Conservation (phyloP, 2,113 vertebrate species). For the Notothenia rossii region DNA sequence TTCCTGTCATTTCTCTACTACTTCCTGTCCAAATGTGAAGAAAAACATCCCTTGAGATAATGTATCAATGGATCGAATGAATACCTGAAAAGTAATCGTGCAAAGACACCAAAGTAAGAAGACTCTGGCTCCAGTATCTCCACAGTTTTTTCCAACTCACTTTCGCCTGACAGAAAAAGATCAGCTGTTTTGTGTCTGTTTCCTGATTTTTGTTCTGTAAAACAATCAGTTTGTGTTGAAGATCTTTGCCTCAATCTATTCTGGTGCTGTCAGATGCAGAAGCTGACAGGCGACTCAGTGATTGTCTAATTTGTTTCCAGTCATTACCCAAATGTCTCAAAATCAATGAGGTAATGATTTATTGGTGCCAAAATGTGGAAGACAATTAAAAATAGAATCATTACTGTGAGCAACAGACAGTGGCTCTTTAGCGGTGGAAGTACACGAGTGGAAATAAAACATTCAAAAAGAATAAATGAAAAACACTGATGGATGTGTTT, state of each 20-base stretch:
- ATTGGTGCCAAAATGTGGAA: conserved; percentile 46
- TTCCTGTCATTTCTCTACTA: neutral
- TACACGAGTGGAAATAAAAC: neutral
- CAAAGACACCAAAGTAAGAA: neutral
- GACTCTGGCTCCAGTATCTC: neutral
- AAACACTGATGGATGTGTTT: conserved; percentile 22
- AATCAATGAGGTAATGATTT: conserved; percentile 65
- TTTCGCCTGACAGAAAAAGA: neutral
- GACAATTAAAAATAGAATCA: conserved; percentile 50
- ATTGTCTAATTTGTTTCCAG: conserved; percentile 59
- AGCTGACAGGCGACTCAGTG: conserved; percentile 27
- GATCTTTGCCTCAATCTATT: conserved; percentile 3
- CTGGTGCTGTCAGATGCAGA: neutral
- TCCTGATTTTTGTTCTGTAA: neutral
- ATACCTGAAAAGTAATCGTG: neutral
- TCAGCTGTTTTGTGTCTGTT: neutral
- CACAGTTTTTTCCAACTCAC: neutral
- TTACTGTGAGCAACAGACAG: conserved; percentile 22
- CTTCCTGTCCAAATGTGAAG: neutral
- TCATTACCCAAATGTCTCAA: conserved; percentile 60
- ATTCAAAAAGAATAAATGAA: conserved; percentile 7
- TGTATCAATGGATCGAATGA: neutral
- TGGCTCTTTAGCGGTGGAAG: no score
- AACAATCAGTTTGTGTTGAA: neutral
- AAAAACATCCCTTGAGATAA: neutral